Evolutionary conservation across 2,888 invertebrate genomes (phyloP), one percentile per base, ranked within the genome.

Genomic region (Eumacrocentrus americanus): DNA sequence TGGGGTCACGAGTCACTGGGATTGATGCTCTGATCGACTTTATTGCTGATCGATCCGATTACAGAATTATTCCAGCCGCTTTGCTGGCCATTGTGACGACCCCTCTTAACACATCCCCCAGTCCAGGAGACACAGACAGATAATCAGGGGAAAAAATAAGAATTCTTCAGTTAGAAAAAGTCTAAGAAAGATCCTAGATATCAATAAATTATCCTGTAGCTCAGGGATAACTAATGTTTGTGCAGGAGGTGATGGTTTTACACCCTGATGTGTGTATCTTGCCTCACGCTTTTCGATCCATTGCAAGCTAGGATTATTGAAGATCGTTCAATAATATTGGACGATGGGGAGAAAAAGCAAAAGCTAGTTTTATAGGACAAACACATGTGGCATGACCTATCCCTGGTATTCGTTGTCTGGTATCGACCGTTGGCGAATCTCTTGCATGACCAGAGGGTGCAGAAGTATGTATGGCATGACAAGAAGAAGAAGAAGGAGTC

Each of bases 1-100:
- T 46, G 12, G 51, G 51, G 51, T 51, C 51, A 51, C 38, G 51
- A 38, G 22, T 51, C 51, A 51, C 37, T 20, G n/a, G 14, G 7
- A 46, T 46, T 46, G 44, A 18, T 20, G 35, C 25, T 11, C 22
- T 20, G 35, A 51, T 51, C 51, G 37, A 51, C 37, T 37, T 37
- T 37, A 37, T 35, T 51, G 22, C 12, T 14, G 34, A 35, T 46
- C 46, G 35, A 51, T 51, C 51, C 35, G 51, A 51, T 51, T 51
- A 51, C 51, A n/a, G 38, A 38, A 22, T 51, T 51, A 51, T 51
- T 51, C 50, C 29, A 20, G 18, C 12, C 12, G 37, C 35, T 51
- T 38, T 38, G 12, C 23, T 22, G 23, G 3, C 23, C 5, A 46
- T 46, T 46, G n/a, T 44, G 12, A 12, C 14, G 23, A 46, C n/a